Evolutionary conservation across 2,113 vertebrate species (phyloP), one percentile per base, ranked within the genome.

Genomic region (Hystrix cristata): DNA sequence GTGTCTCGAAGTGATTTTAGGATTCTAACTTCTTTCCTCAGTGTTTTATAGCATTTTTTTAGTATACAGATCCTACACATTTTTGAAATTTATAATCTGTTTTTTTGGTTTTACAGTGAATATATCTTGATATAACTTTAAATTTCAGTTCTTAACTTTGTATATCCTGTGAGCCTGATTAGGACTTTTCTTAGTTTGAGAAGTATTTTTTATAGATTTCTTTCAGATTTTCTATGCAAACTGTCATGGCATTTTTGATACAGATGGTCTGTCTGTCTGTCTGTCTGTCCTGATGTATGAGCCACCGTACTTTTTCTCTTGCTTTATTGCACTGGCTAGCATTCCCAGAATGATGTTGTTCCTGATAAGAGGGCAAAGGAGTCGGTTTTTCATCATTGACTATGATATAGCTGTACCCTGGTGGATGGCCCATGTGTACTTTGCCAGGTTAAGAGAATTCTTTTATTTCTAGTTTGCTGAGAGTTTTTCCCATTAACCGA

Each of bases 401-500:
- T 67, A 31, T 79, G 43, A 43, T 38, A 57, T 4, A 21, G 14
- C 34, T 51, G 2, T 48, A 55, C n/a, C 46, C 13, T 80, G 62
- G 53, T 57, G 10, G 16, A 83, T 72, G 29, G 25, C 59, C 69
- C 23, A 15, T 57, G 15, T 85, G 13, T 0, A 43, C 21, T 43
- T 88, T 80, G 13, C 57, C 7, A 53, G 51, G 43, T 60, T 91
- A 57, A 48, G 27, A 62, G 91, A 53, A 2, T 57, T 64, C 34
- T 76, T 81, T 97, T 93, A 51, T 87, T 92, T 78, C 25, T 93
- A 43, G 19, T 93, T 89, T 87, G 2, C 55, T 46, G 19, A 74
- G 14, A 29, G n/a, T 80, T 64, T 79, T 57, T 21, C 55, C 12
- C 23, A 51, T 94, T n/a, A 64, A 57, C 19, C 7, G 10, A 91